A percentile compares a stretch with the other conserved stretches of the same genome.
These are phyloP conservation scores for Aricia agestis DNA, from an alignment of 1,140 invertebrate species.

Conservation along the genomic window DNA sequence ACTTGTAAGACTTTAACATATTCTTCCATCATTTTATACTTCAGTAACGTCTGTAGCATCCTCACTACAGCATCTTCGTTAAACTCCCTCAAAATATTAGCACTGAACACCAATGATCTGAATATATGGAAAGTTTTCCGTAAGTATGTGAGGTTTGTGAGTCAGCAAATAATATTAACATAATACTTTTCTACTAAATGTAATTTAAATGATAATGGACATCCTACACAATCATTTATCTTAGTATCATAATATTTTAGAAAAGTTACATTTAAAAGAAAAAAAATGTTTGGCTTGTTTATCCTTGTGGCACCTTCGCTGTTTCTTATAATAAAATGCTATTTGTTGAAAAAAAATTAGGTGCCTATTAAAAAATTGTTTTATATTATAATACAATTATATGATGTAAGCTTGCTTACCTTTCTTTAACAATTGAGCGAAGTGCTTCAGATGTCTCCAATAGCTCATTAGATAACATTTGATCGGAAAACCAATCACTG, in stretches of 20 bases:
- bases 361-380: too few relatives aligned
- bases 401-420: slow-evolving; percentile 44
- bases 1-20: slow-evolving; percentile 59
- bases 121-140: slow-evolving; percentile 22
- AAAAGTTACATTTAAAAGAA: too few relatives aligned
- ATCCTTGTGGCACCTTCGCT: too few relatives aligned
- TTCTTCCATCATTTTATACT: slow-evolving; percentile 58
- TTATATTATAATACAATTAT: too few relatives aligned
- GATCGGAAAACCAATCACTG: slow-evolving; percentile 68
- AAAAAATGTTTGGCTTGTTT: too few relatives aligned
- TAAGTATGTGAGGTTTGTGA: neutral
- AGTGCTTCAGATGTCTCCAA: slow-evolving; percentile 45
- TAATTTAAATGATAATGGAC: too few relatives aligned
- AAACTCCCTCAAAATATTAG: slow-evolving; percentile 48
- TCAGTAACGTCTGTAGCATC: slow-evolving; percentile 53
- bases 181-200: too few relatives aligned
- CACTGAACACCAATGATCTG: slow-evolving; percentile 56
- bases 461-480: slow-evolving; percentile 56
- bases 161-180: neutral
- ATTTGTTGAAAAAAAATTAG: too few relatives aligned
- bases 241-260: too few relatives aligned
- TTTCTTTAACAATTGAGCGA: slow-evolving; percentile 53
- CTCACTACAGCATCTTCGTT: slow-evolving; percentile 65
- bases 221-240: too few relatives aligned
- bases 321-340: too few relatives aligned